Percentiles rank a stretch among this genome's conserved stretches.
These are phyloP conservation scores for Polia nebulosa DNA, from an alignment of 2,888 invertebrate species.

Conservation along the genomic window DNA sequence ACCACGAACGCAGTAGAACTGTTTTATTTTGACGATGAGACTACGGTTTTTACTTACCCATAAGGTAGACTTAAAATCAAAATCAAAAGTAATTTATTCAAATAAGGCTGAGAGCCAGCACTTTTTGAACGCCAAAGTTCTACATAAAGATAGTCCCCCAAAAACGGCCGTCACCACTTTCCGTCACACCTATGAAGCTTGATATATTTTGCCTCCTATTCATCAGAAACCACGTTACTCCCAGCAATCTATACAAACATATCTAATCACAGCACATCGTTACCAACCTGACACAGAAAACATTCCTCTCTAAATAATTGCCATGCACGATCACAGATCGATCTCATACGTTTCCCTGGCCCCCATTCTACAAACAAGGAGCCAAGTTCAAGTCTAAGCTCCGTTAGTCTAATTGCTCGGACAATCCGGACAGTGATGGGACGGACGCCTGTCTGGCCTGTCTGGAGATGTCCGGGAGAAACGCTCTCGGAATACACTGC, in stretches of 20 bases:
- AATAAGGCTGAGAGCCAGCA: no score
- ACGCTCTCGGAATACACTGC: slow-evolving; percentile 78
- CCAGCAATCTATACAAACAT: slow-evolving; percentile 1
- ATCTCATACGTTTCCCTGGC: slow-evolving; percentile 58
- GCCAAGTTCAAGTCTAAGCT: slow-evolving; percentile 71
- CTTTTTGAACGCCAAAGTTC: no score
- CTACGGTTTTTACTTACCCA: no score
- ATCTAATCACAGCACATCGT: slow-evolving; percentile 29
- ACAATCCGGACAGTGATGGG: slow-evolving; percentile 80
- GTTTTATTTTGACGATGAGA: not conserved
- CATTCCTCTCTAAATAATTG: slow-evolving; percentile 64
- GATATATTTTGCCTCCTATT: not conserved
- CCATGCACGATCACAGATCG: slow-evolving; percentile 60
- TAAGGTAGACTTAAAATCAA: no score
- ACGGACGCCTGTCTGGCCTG: slow-evolving; percentile 75
- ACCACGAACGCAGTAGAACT: not conserved
- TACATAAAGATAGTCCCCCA: no score
- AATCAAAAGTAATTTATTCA: no score
- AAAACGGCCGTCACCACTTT: no score
- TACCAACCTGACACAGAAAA: slow-evolving; percentile 43
- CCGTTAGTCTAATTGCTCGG: slow-evolving; percentile 86
- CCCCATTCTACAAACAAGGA: slow-evolving; percentile 68
- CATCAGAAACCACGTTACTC: not conserved
- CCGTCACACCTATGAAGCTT: no score
- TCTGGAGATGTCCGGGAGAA: slow-evolving; percentile 66